Conservation (phyloP, 2,888 invertebrate species). For the Chelonus formosanus region DNA sequence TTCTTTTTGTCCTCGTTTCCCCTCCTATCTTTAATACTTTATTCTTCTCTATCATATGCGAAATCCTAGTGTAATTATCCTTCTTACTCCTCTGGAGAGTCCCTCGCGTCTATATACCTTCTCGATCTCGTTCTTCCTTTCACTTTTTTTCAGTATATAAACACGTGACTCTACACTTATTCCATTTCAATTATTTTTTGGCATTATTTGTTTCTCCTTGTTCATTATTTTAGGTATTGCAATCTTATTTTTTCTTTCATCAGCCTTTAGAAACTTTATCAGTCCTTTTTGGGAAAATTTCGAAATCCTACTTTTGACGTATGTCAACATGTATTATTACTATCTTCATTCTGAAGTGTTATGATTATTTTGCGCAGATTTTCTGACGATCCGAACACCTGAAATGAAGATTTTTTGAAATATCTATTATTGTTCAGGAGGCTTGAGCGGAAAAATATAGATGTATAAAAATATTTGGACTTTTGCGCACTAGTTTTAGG, state of each 20-base stretch:
- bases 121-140: slow-evolving; percentile 39
- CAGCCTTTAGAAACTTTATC: no score
- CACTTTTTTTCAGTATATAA: slow-evolving; percentile 39
- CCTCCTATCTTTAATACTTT: slow-evolving; percentile 21
- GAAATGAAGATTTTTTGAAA: no score
- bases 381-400: no score
- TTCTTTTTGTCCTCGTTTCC: slow-evolving; percentile 28
- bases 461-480: no score
- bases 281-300: no score
- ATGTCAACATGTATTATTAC: no score
- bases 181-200: slow-evolving; percentile 17
- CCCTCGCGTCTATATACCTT: slow-evolving; percentile 24
- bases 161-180: slow-evolving; percentile 27
- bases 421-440: no score
- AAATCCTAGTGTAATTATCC: slow-evolving; percentile 9
- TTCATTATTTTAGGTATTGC: not conserved
- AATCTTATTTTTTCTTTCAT: slow-evolving; percentile 3
- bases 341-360: no score
- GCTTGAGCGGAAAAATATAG: no score
- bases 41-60: slow-evolving; percentile 3
- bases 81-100: slow-evolving; percentile 33
- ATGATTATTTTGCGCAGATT: no score
- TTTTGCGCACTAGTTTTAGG: no score
- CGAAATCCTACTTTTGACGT: no score
- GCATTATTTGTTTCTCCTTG: not conserved